These are phyloP conservation scores for Phymanthus crucifer DNA, from an alignment of 92 coral and sea anemone genomes.

Conservation along the genomic window DNA sequence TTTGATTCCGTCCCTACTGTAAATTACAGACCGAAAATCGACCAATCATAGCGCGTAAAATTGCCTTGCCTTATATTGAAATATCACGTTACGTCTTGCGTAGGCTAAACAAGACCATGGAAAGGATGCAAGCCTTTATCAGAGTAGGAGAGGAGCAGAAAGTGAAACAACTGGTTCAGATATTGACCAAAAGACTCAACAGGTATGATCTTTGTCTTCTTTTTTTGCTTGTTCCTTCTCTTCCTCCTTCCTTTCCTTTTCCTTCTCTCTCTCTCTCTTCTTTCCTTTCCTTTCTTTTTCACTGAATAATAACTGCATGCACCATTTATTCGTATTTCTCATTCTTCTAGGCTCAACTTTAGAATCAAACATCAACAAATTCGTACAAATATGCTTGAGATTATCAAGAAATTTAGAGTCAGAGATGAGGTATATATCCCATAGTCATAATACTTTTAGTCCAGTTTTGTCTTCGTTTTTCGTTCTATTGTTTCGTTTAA, in stretches of 20 bases:
- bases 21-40: no score
- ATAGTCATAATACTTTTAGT: neutral
- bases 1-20: no score
- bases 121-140: conserved; percentile 26
- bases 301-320: neutral
- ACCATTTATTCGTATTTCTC: neutral
- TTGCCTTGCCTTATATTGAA: no score
- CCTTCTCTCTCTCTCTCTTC: neutral
- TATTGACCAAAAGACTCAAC: conserved; percentile 57
- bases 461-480: no score
- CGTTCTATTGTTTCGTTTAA: no score
- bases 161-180: conserved; percentile 51
- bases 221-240: neutral
- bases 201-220: conserved; percentile 36
- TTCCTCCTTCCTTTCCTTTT: neutral
- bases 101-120: conserved; percentile 64
- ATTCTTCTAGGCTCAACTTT: neutral
- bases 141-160: conserved; percentile 56
- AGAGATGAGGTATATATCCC: conserved; percentile 59
- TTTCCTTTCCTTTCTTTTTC: neutral
- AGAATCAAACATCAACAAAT: conserved; percentile 38
- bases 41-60: no score
- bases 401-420: conserved; percentile 29
- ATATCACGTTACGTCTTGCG: neutral
- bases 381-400: conserved; percentile 38